Evolutionary conservation across 2,113 vertebrate genomes (phyloP).

Genomic region (Nipponia nippon): DNA sequence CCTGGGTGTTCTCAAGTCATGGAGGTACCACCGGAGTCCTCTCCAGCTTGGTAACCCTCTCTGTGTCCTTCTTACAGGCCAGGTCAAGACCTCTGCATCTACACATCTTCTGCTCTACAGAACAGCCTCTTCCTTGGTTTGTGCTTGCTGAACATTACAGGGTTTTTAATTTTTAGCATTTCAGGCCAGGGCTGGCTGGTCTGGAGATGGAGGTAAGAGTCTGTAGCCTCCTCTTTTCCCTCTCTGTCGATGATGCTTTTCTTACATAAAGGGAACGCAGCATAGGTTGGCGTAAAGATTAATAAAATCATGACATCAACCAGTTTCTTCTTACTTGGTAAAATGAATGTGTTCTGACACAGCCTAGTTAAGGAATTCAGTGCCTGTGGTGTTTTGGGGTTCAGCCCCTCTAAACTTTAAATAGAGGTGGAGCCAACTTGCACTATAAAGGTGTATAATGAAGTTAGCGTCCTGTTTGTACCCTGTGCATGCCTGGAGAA

Average conservation of each 20-base stretch:
- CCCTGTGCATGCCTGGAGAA: neutral
- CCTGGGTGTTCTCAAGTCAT: neutral
- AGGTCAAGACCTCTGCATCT: neutral
- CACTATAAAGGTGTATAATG: accelerated
- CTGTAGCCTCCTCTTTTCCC: neutral
- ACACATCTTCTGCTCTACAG: neutral
- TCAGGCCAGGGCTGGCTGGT: neutral
- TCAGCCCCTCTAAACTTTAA: neutral
- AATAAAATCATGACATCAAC: neutral
- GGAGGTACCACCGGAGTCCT: neutral
- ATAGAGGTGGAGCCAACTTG: neutral
- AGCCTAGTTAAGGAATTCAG: neutral
- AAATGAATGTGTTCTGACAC: neutral
- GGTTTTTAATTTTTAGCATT: neutral
- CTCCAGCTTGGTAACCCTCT: neutral
- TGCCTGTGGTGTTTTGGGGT: neutral
- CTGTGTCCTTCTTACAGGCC: neutral
- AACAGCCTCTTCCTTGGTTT: neutral
- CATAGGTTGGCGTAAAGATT: neutral
- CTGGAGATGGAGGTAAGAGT: neutral
- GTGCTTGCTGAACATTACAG: neutral
- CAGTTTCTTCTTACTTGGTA: neutral
- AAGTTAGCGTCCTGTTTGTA: neutral
- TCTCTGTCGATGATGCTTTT: neutral
- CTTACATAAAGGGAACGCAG: neutral